Conservation (phyloP, 2,888 invertebrate genomes). For the Sepioteuthis lessoniana region DNA sequence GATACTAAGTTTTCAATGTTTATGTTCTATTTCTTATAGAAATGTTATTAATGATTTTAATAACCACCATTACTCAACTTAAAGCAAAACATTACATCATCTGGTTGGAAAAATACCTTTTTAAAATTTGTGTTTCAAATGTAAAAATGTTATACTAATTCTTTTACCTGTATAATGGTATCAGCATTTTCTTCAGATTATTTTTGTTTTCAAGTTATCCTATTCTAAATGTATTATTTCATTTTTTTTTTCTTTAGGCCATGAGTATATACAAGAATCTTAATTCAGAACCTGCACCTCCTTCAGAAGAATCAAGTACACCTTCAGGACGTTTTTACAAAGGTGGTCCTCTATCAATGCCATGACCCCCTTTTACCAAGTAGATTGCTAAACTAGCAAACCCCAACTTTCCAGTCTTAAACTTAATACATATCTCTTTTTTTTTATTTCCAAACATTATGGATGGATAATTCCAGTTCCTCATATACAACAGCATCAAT, state of each 20-base stretch:
- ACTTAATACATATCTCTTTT: not conserved
- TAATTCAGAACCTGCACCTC: constrained; percentile 34
- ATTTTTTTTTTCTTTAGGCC: constrained; percentile 61
- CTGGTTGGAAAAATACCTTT: too few species aligned
- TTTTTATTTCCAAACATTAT: not conserved
- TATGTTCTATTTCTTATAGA: not conserved
- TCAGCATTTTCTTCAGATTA: not conserved
- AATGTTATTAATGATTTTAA: not conserved
- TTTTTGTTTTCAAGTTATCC: not conserved
- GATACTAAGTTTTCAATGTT: not conserved
- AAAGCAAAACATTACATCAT: too few species aligned
- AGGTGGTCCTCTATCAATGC: constrained; percentile 11
- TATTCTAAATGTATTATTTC: not conserved
- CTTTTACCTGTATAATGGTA: too few species aligned
- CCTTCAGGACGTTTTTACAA: constrained; percentile 23
- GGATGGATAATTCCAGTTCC: not conserved
- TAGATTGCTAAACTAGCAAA: not conserved
- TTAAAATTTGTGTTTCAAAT: too few species aligned
- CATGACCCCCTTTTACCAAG: not conserved
- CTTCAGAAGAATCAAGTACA: constrained; percentile 41
- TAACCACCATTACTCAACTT: not conserved
- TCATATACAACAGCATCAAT: not conserved
- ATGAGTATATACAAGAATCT: constrained; percentile 64
- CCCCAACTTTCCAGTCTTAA: not conserved
- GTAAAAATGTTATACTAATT: too few species aligned